Base-by-base conservation (phyloP, 30 jellyfish, hydroid and myxozoan genomes). In the Rhopilema esculentum region DNA sequence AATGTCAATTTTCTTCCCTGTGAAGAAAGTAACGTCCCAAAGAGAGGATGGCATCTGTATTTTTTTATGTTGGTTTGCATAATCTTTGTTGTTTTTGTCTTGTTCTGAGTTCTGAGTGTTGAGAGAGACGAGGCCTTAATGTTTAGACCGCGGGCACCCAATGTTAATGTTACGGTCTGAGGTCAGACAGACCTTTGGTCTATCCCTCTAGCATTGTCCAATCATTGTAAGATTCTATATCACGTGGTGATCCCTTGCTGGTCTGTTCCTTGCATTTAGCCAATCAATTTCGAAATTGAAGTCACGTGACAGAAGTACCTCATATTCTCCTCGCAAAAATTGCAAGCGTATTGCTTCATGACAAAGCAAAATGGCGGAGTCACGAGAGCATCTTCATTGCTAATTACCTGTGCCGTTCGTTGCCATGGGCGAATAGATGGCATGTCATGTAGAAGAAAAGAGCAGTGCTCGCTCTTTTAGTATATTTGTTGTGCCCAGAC, bases 231-330 rank as follows among this genome's bases (percentile, higher is more conserved):
- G 12, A 40, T 40, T 40, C 57, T 40, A 2, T 40, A 12, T 40
- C 57, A 40, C 57, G 57, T 40, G 57, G 9, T 2, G 12, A 40
- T 6, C 6, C 57, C 6, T 2, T 40, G 57, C 57, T 12, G 12
- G 57, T 12, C 6, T 40, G 57, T 2, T 40, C 57, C 92, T 66
- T 8, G 75, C 27, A 18, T 24, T 52, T 74, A 69, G 19, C 85
- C 93, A 84, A 84, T 84, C 93, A 84, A 64, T 49, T 30, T 50
- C 23, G 9, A 16, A 29, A 8, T 4, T 40, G 8, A 18, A 22
- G 67, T 69, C 91, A 82, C 68, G 79, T 82, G 91, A 70, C 33
- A 50, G n/a, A n/a, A n/a, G n/a, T n/a, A n/a, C n/a, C n/a, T n/a
- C n/a, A n/a, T n/a, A n/a, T n/a, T n/a, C 31, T 32, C 71, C 67